phyloP scores from a whole-genome alignment of 2,797 vertebrate genomes.

The Myiotriccus ornatus region DNA sequence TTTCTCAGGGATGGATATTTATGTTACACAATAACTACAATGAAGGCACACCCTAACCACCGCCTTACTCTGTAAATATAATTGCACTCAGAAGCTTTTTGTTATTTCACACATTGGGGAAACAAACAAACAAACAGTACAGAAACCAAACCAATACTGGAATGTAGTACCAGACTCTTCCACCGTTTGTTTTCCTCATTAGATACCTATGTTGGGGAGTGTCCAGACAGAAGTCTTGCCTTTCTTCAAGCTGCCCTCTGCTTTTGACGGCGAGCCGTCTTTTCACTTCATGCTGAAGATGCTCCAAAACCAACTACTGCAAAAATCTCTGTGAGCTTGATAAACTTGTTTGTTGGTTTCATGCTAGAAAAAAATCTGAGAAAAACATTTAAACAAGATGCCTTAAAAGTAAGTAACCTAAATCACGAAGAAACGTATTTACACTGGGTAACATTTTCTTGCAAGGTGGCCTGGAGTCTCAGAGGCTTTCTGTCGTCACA shows the following conservation, averaged over 20 bases:
- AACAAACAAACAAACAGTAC: background rate
- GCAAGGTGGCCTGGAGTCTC: background rate
- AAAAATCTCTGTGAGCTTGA: constrained; percentile 29
- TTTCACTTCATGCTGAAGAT: constrained; percentile 14
- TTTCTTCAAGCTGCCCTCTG: background rate
- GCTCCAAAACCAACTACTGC: constrained; percentile 21
- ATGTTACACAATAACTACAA: constrained; percentile 87
- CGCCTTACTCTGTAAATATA: constrained; percentile 88
- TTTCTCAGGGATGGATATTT: constrained; percentile 97
- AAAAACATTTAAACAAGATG: constrained; percentile 11
- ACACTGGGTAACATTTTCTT: constrained; percentile 39
- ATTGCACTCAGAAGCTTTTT: constrained; percentile 85
- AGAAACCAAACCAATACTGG: constrained; percentile 73
- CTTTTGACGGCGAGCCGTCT: background rate
- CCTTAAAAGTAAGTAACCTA: constrained; percentile 56
- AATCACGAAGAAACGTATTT: constrained; percentile 20
- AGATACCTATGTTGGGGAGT: background rate
- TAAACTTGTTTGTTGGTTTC: background rate
- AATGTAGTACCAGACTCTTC: constrained; percentile 51
- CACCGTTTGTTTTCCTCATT: constrained; percentile 6
- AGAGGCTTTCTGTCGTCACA: background rate
- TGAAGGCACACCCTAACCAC: constrained; percentile 82
- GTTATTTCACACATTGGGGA: constrained; percentile 72
- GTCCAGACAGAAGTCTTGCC: background rate
- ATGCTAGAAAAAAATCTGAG: background rate